Base-by-base conservation (phyloP, 2,797 vertebrate genomes). In the Cossypha polioptera region DNA sequence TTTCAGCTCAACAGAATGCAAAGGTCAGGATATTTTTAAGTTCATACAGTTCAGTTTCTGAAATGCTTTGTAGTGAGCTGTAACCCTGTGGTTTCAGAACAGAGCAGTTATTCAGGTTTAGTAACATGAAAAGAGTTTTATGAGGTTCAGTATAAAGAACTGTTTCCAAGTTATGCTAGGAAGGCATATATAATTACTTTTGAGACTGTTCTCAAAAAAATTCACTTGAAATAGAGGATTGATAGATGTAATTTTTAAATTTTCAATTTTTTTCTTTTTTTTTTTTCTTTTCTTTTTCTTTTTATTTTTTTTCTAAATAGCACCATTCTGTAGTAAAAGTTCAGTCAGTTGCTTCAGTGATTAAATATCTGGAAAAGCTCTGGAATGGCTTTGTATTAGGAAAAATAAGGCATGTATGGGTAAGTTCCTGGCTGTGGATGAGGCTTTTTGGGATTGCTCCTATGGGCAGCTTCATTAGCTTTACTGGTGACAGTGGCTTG, bases 41-140 rank as follows among this genome's bases (percentile, higher is more conserved):
- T 82, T 69, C 6, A 3, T 51, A 26, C 10, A 0, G 0, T 77
- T 89, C 13, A 1, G 33, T 69, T 67, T 24, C 33, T 91, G 55
- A 59, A 66, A 50, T 83, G 63, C 82, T 90, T 96, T 89, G 87
- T 71, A 82, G 72, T 40, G 81, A 92, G 47, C 78, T 83, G n/a
- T 67, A 63, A 48, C 38, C 53, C 54, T 35, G 61, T 68, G 86
- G 78, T 71, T 94, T 77, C 63, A 77, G 67, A 89, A 95, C 74
- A 89, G 88, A 92, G 86, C 68, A 89, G 58, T 86, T 86, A 80
- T 81, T 90, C 89, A 91, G 65, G 68, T 68, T 87, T 43, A 62
- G 75, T 54, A 88, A 92, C 72, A 72, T 86, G 50, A 93, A 71
- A 85, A 89, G 78, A 38, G 61, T 80, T 92, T 95, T 88, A 92